Base-by-base conservation (phyloP, 2,888 invertebrate species). In the Hirtodrosophila alboralis region DNA sequence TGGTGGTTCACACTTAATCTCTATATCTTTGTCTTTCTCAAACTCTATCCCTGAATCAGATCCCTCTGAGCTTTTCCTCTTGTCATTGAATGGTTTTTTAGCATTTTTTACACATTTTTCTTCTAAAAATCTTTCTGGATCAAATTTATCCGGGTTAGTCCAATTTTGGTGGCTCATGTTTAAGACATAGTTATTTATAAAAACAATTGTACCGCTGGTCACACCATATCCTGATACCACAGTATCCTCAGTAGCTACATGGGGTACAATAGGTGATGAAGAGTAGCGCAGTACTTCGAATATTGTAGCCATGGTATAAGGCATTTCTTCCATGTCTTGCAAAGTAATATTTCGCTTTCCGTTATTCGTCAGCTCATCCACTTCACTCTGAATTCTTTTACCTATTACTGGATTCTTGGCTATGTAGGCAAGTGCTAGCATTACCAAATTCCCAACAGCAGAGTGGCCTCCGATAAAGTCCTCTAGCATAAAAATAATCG, bases 391-490 rank as follows among this genome's bases (percentile, higher is more conserved):
- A 16, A 96, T 93, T 69, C 92, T 92, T 56, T 89, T 91, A 0
- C 92, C 94, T 0, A 95, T 93, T 44, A 93, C 92, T 0, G 94
- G 94, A 84, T 94, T 92, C 56, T 93, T 92, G 0, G 94, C 94
- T 0, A 95, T 92, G 60, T 94, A 93, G 0, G 95, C 93, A 0
- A 96, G 87, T 1, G 94, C 93, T 8, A 96, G 90, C 94, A 96
- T 95, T 1, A 96, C 93, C 12, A 97, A 90, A 87, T 97, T 97
- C 0, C 96, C 96, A 14, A 97, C 94, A 0, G 97, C 97, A 0
- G 96, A 95, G 86, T 96, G 96, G 0, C 97, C 97, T 0, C 97
- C 97, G 2, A 97, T 90, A 78, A 97, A 96, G 85, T 97, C 97
- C 91, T 97, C 96, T 1, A 96, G 89, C 92, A 95, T 95, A 83